These are phyloP conservation scores for Umimayanthus kanabou DNA, from an alignment of 92 coral and sea anemone species.

Conservation along the genomic window DNA sequence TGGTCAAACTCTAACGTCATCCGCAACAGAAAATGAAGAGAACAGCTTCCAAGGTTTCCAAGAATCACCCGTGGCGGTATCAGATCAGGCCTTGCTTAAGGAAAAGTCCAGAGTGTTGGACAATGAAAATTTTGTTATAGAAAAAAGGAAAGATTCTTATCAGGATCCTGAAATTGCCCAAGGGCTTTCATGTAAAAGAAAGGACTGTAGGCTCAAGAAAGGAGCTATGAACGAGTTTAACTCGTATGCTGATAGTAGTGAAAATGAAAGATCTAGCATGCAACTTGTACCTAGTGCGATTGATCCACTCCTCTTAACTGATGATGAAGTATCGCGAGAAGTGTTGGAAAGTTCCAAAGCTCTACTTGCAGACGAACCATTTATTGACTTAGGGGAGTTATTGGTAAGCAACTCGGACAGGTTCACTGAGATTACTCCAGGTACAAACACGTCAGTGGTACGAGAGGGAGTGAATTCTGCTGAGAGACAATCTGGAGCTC, in stretches of 20 bases:
- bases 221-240: not conserved
- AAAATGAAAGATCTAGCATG: not conserved
- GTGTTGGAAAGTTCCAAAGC: conserved; percentile 79
- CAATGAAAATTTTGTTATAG: not conserved
- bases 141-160: too few species aligned
- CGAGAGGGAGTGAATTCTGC: not conserved
- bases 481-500: not conserved
- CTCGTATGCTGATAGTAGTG: not conserved
- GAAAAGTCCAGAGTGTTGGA: not conserved
- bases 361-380: conserved; percentile 75
- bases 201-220: not conserved
- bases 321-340: conserved; percentile 70
- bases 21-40: not conserved
- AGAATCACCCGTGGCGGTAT: conserved; percentile 40
- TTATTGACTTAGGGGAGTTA: conserved; percentile 52
- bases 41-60: not conserved
- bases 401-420: conserved; percentile 22
- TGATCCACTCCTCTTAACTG: conserved; percentile 20
- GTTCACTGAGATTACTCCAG: not conserved
- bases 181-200: not conserved
- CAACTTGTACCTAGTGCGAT: not conserved
- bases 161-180: too few species aligned
- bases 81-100: conserved; percentile 48
- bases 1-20: not conserved
- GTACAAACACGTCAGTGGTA: not conserved